Conservation (phyloP, 2,113 vertebrate genomes). For the Oenanthe melanoleuca region DNA sequence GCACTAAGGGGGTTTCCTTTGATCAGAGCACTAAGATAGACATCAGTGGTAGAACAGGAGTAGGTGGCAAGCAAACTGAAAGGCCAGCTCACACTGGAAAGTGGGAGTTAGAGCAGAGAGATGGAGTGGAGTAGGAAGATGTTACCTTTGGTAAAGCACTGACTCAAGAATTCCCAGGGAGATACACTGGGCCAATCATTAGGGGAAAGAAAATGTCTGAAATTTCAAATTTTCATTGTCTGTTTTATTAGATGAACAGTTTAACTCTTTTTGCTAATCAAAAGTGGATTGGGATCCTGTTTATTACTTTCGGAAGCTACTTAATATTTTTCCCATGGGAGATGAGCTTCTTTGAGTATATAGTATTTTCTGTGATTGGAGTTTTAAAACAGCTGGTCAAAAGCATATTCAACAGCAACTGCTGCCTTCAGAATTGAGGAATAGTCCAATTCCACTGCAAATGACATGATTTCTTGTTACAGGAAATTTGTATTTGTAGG, state of each 20-base stretch:
- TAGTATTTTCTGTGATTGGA: neutral
- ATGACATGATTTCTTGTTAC: neutral
- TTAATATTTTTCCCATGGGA: neutral
- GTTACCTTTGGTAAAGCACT: neutral
- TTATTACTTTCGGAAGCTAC: neutral
- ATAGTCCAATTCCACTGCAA: neutral
- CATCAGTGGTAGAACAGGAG: neutral
- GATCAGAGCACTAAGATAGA: neutral
- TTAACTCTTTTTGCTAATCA: neutral
- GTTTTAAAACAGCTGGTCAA: neutral
- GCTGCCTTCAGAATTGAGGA: neutral
- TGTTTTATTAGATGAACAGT: neutral
- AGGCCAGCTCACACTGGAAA: neutral
- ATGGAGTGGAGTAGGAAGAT: neutral
- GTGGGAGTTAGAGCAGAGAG: neutral
- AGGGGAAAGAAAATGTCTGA: fast-evolving
- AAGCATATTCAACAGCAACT: neutral
- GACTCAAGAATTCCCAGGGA: neutral
- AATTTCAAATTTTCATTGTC: neutral
- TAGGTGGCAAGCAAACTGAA: neutral
- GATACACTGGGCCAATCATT: neutral
- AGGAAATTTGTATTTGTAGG: neutral
- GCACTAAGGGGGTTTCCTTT: neutral
- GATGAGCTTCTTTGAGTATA: neutral
- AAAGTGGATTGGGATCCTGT: neutral